Evolutionary conservation across 1,140 invertebrate genomes (phyloP).

Genomic region (Drosophila serrata): DNA sequence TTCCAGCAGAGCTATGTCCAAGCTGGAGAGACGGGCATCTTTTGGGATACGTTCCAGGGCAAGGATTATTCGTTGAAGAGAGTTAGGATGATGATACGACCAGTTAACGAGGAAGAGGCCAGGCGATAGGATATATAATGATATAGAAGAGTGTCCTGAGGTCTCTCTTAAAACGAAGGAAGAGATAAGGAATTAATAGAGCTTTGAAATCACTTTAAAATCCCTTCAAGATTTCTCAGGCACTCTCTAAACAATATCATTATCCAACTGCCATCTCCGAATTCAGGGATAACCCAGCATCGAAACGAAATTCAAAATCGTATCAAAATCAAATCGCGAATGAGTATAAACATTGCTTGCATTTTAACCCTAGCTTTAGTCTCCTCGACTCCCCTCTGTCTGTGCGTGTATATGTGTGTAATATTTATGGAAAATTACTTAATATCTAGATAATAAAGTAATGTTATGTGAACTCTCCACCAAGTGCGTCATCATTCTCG

Average conservation of each 20-base stretch:
- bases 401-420: constrained; percentile 43
- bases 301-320: constrained; percentile 6
- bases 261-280: constrained; percentile 48
- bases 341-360: constrained; percentile 30
- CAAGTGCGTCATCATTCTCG: constrained; percentile 39
- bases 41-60: constrained; percentile 87
- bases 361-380: constrained; percentile 51
- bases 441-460: constrained; percentile 69
- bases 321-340: background rate
- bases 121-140: constrained; percentile 19
- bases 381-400: constrained; percentile 16
- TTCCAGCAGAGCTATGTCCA: constrained; percentile 67
- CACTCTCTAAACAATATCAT: background rate
- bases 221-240: background rate
- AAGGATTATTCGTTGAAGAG: constrained; percentile 86
- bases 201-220: too few relatives aligned
- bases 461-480: constrained; percentile 25
- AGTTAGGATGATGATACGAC: constrained; percentile 87
- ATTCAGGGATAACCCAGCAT: constrained; percentile 45
- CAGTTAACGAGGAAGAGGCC: constrained; percentile 57
- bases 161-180: background rate
- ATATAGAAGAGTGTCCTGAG: background rate
- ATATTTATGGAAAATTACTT: constrained; percentile 77
- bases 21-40: constrained; percentile 86
- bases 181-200: background rate